Evolutionary conservation across 1,140 invertebrate genomes (phyloP).

Genomic region (Neodiprion lecontei): DNA sequence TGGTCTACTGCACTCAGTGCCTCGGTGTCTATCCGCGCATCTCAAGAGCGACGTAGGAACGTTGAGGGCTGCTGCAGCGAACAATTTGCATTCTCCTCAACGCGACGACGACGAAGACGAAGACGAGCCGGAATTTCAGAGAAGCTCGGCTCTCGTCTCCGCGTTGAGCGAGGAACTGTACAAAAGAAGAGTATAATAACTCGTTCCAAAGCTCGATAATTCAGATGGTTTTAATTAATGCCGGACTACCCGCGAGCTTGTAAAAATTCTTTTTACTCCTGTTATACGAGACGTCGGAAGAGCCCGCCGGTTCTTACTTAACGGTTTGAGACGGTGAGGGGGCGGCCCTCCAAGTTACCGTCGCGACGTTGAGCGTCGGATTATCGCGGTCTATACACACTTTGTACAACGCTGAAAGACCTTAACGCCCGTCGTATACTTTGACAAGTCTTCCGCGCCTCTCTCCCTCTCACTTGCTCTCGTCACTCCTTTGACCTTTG

Average conservation of each 20-base stretch:
- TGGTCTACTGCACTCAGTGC: constrained; percentile 12
- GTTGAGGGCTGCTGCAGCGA: neutral
- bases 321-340: neutral
- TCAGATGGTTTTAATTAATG: too few species aligned
- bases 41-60: neutral
- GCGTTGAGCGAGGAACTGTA: too few species aligned
- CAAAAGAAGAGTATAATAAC: too few species aligned
- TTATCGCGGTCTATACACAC: neutral
- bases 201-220: too few species aligned
- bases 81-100: neutral
- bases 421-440: neutral
- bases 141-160: too few species aligned
- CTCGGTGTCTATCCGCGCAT: too few species aligned
- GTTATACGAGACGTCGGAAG: neutral
- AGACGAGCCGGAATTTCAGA: too few species aligned
- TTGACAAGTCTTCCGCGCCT: neutral
- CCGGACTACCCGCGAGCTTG: neutral
- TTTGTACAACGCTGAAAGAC: neutral
- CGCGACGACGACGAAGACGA: neutral
- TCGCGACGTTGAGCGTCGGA: constrained; percentile 1
- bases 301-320: neutral
- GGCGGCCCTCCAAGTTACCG: neutral
- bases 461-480: constrained; percentile 26
- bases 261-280: neutral
- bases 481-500: constrained; percentile 24